phyloP scores from a whole-genome alignment of 2,888 invertebrate genomes.

The Cenopis cana region DNA sequence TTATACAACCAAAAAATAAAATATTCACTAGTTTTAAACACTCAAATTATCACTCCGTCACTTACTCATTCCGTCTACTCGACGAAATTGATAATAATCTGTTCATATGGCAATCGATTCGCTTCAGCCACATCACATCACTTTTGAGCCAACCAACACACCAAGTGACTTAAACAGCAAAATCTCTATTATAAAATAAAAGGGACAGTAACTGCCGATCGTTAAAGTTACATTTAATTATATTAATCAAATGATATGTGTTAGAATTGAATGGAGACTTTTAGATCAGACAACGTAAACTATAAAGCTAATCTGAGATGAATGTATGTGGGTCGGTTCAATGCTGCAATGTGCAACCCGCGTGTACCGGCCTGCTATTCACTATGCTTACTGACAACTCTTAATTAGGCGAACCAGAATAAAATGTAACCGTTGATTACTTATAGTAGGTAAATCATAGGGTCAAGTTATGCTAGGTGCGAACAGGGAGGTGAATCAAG shows the following conservation, averaged over 20 bases:
- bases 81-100: too few species aligned
- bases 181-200: too few species aligned
- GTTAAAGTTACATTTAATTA: too few species aligned
- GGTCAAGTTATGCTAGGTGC: background rate
- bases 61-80: too few species aligned
- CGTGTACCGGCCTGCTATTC: constrained; percentile 48
- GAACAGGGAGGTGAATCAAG: background rate
- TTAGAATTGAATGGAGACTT: constrained; percentile 20
- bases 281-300: constrained; percentile 43
- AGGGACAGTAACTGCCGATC: too few species aligned
- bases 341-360: constrained; percentile 51
- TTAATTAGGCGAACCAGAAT: background rate
- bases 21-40: too few species aligned
- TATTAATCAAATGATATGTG: background rate
- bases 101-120: too few species aligned
- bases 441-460: background rate
- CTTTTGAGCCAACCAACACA: too few species aligned
- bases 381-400: background rate
- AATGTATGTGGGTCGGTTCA: constrained; percentile 52
- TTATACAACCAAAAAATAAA: too few species aligned
- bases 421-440: background rate
- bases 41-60: too few species aligned
- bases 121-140: too few species aligned
- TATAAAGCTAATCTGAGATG: constrained; percentile 47
- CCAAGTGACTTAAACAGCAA: too few species aligned